A percentile compares a stretch with the other conserved stretches of the same genome.
phyloP scores from a whole-genome alignment of 2,797 vertebrate genomes.

The Leptodactylus fallax region DNA sequence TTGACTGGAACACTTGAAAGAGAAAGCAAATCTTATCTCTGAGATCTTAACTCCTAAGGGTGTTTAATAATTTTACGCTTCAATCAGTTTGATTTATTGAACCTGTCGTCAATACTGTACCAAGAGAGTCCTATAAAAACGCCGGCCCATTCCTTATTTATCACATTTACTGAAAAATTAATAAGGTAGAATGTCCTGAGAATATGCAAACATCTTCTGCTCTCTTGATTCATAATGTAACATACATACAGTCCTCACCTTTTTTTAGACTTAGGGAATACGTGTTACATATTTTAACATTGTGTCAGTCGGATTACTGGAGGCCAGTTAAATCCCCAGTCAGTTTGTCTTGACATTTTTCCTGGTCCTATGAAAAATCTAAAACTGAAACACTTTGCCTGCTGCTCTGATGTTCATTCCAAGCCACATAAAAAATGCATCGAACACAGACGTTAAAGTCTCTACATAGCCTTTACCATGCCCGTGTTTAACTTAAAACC shows the following conservation, averaged over 20 bases:
- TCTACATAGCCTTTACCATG: background rate
- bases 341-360: conserved; percentile 25
- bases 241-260: background rate
- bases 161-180: conserved; percentile 27
- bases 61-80: conserved; percentile 32
- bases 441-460: background rate
- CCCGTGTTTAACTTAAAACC: background rate
- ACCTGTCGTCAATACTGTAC: conserved; percentile 18
- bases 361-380: background rate
- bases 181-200: conserved; percentile 7
- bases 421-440: background rate
- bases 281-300: conserved; percentile 23
- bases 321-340: background rate
- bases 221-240: background rate
- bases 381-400: background rate
- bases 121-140: conserved; percentile 3
- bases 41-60: conserved; percentile 21
- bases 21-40: background rate
- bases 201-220: background rate
- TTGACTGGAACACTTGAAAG: background rate
- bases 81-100: conserved; percentile 41
- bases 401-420: background rate
- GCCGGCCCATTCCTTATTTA: conserved; percentile 34
- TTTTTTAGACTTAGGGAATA: conserved; percentile 20
- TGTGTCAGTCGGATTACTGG: background rate